These are phyloP conservation scores for Anas platyrhynchos DNA, from an alignment of 2,113 vertebrate species.

Conservation along the genomic window DNA sequence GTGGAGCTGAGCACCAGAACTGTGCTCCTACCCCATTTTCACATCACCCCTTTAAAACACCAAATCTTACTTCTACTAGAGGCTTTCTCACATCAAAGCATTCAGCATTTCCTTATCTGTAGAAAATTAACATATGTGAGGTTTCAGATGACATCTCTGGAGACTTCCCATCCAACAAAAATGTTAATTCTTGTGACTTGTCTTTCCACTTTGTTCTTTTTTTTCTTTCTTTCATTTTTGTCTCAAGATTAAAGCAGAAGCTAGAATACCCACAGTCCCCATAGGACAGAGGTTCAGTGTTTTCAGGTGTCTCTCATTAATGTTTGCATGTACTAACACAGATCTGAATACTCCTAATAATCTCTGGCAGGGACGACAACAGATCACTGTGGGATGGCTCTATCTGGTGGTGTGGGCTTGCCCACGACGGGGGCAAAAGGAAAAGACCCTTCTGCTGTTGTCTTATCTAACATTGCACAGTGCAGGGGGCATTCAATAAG, in stretches of 20 bases:
- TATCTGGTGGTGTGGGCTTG: not conserved
- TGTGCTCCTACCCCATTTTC: not conserved
- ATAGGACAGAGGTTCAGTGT: not conserved
- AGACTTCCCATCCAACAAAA: constrained; percentile 7
- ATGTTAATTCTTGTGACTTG: constrained; percentile 52
- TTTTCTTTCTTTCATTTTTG: constrained; percentile 20
- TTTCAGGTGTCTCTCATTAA: constrained; percentile 45
- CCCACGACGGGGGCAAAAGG: not conserved
- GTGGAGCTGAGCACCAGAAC: not conserved
- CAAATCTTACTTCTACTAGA: not conserved
- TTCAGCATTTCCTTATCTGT: constrained; percentile 5
- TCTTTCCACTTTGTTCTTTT: constrained; percentile 16
- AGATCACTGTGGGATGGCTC: not conserved
- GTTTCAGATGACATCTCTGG: not conserved
- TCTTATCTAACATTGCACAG: not conserved
- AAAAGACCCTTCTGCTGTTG: not conserved
- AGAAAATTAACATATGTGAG: constrained; percentile 43
- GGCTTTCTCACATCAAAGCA: constrained; percentile 39
- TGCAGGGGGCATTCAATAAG: accelerated
- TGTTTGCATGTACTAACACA: not conserved
- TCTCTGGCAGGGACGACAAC: not conserved
- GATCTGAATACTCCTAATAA: not conserved
- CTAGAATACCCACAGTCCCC: constrained; percentile 9
- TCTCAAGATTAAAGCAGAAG: constrained; percentile 14
- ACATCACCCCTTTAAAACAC: not conserved